Conservation (phyloP, 2,113 vertebrate species). For the Thryonomys swinderianus region DNA sequence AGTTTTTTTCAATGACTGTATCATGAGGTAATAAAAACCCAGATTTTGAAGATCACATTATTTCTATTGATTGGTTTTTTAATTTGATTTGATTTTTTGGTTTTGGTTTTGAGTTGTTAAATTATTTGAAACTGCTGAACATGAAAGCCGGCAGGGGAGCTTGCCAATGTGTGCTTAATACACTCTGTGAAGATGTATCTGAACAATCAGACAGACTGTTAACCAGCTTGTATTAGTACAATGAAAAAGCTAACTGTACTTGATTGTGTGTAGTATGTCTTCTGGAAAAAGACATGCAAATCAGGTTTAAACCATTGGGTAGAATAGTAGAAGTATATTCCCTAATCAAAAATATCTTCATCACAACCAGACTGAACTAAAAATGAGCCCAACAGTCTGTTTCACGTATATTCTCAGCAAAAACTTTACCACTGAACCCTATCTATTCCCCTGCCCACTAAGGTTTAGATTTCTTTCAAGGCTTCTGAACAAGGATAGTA, state of each 20-base stretch:
- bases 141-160: neutral
- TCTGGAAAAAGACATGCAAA: neutral
- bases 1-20: neutral
- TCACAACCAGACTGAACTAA: neutral
- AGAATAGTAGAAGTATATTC: neutral
- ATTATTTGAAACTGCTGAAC: neutral
- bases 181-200: neutral
- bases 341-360: neutral
- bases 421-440: neutral
- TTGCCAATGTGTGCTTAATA: neutral
- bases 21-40: neutral
- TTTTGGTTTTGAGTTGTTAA: neutral
- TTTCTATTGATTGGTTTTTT: neutral
- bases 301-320: neutral
- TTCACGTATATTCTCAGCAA: neutral
- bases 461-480: neutral
- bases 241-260: neutral
- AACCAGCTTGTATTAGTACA: neutral
- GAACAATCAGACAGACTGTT: neutral
- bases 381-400: neutral
- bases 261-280: neutral
- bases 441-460: neutral
- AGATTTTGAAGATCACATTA: neutral
- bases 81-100: neutral
- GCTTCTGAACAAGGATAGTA: neutral